These are phyloP conservation scores for Tetanocera ferruginea DNA, from an alignment of 2,888 invertebrate genomes.

Conservation along the genomic window DNA sequence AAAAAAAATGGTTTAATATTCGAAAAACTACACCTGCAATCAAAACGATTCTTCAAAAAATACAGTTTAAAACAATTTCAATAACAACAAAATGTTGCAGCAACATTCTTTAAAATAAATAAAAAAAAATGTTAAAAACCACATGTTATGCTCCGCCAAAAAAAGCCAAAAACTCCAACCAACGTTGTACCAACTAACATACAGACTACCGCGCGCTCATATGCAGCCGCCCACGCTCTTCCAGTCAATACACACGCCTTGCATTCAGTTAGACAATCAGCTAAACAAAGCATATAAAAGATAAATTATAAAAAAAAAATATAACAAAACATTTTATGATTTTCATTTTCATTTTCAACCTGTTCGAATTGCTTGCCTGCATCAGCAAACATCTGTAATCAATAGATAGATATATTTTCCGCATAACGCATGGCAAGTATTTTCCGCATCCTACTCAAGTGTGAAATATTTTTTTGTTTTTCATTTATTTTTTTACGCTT, in stretches of 20 bases:
- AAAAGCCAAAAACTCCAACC: neutral
- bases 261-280: neutral
- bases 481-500: neutral
- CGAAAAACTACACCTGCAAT: slow-evolving; percentile 8
- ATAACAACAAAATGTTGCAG: neutral
- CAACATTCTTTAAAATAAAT: slow-evolving; percentile 12
- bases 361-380: neutral
- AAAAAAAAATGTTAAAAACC: slow-evolving; percentile 7
- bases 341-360: slow-evolving; percentile 12
- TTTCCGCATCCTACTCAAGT: slow-evolving; percentile 16
- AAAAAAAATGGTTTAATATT: neutral
- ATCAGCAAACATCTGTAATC: slow-evolving; percentile 4
- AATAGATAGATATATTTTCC: slow-evolving; percentile 22
- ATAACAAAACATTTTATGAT: neutral
- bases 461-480: neutral
- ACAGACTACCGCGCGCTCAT: neutral
- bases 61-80: neutral
- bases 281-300: neutral
- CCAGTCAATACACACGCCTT: neutral
- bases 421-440: too few species aligned
- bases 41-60: neutral
- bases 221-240: neutral
- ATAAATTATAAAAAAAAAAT: neutral
- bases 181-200: neutral
- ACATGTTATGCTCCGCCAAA: neutral